Percentiles rank a stretch among this genome's conserved stretches.
These are phyloP conservation scores for Arbacia lixula DNA, from an alignment of 53 echinoderm and acorn worm genomes.

Conservation along the genomic window DNA sequence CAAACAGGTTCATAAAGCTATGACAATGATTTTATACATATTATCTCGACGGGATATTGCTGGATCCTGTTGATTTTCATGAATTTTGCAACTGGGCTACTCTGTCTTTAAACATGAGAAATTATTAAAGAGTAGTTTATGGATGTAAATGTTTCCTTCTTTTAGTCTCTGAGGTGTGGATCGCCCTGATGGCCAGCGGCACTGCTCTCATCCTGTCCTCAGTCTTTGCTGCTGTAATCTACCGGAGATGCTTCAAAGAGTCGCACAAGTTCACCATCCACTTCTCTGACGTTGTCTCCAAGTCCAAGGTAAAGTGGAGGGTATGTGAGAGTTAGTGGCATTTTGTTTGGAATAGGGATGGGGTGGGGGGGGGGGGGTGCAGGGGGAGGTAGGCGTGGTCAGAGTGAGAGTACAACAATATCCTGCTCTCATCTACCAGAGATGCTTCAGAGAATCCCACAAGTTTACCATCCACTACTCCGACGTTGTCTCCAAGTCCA, in stretches of 20 bases:
- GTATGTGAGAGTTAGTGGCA: too few relatives aligned
- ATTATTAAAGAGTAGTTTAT: too few relatives aligned
- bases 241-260: not conserved
- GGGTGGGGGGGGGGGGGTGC: too few relatives aligned
- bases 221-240: not conserved
- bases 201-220: not conserved
- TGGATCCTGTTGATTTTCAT: too few relatives aligned
- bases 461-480: not conserved
- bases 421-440: not conserved
- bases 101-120: too few relatives aligned
- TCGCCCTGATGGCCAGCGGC: not conserved
- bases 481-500: not conserved
- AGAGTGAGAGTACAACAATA: too few relatives aligned
- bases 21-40: too few relatives aligned
- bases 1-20: too few relatives aligned
- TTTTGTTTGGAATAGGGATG: too few relatives aligned
- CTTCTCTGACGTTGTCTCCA: not conserved
- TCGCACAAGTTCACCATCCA: not conserved
- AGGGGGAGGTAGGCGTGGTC: too few relatives aligned
- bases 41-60: too few relatives aligned
- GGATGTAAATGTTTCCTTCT: not conserved
- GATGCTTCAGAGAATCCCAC: not conserved
- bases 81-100: too few relatives aligned
- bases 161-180: not conserved
- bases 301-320: constrained; percentile 5